These are phyloP conservation scores for Siderastrea siderea DNA, from an alignment of 92 coral and sea anemone species.

Conservation along the genomic window DNA sequence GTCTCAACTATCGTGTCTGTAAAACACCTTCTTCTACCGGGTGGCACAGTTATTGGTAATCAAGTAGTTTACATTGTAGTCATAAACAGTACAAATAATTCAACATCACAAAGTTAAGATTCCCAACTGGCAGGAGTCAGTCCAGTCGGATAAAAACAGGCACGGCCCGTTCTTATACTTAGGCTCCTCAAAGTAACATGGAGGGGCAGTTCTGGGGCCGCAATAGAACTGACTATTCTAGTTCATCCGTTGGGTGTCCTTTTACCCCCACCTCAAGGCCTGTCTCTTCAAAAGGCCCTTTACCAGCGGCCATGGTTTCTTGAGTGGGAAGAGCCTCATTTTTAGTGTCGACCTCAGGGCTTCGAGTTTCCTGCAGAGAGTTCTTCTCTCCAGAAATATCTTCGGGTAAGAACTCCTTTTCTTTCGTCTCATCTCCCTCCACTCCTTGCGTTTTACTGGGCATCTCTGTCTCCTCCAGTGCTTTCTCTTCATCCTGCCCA, in stretches of 20 bases:
- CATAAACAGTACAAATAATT: no score
- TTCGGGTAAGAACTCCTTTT: no score
- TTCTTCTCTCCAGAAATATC: background rate
- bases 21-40: no score
- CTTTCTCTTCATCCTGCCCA: background rate
- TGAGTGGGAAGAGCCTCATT: constrained; percentile 23
- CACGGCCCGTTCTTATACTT: no score
- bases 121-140: no score
- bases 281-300: constrained; percentile 36
- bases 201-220: no score
- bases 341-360: background rate
- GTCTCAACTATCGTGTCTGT: no score
- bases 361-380: background rate
- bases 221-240: background rate
- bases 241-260: background rate
- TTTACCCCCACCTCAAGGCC: constrained; percentile 17
- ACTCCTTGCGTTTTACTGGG: background rate
- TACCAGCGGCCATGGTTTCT: constrained; percentile 33
- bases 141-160: no score
- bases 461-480: constrained; percentile 4
- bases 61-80: no score
- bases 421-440: background rate
- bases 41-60: no score
- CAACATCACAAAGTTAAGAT: no score
- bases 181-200: no score